Percentiles rank a stretch among this genome's conserved stretches.
Evolutionary conservation across 2,888 invertebrate genomes (phyloP).

Genomic region (Euspilapteryx auroguttella): DNA sequence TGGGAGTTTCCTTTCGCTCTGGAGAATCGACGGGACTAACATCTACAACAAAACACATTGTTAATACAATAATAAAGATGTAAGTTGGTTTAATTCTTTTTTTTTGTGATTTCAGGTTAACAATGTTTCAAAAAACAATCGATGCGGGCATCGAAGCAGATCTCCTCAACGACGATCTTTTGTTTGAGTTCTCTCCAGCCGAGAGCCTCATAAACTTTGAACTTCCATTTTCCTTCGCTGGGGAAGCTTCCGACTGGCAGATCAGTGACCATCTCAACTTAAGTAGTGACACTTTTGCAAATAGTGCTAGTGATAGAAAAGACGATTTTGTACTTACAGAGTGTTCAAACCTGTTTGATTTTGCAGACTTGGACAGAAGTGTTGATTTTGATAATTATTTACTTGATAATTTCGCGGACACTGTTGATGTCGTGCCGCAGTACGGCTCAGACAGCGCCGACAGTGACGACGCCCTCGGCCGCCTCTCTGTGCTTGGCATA

Average conservation of each 20-base stretch:
- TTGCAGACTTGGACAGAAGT: conserved; percentile 39
- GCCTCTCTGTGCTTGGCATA: conserved; percentile 18
- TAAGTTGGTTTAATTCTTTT: too few species aligned
- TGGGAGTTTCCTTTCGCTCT: too few species aligned
- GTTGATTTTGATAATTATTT: conserved; percentile 39
- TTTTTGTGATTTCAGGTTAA: conserved; percentile 26
- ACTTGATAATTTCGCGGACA: conserved; percentile 31
- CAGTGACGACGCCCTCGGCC: conserved; percentile 13
- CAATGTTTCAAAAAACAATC: conserved; percentile 34
- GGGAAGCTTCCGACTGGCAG: conserved; percentile 30
- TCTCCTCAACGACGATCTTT: conserved; percentile 33
- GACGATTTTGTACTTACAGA: conserved; percentile 13
- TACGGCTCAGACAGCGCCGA: conserved; percentile 21
- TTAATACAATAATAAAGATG: too few species aligned
- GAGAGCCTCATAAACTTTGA: conserved; percentile 51
- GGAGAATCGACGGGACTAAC: too few species aligned
- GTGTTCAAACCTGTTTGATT: conserved; percentile 28
- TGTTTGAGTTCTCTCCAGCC: conserved; percentile 43
- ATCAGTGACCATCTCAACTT: conserved; percentile 33
- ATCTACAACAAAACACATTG: too few species aligned
- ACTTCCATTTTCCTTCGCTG: conserved; percentile 24
- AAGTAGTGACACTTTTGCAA: conserved; percentile 37
- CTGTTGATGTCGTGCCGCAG: conserved; percentile 23
- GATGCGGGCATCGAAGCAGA: conserved; percentile 29
- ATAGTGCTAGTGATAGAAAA: conserved; percentile 28